Conservation (phyloP, 2,888 invertebrate species). For the Osmoderma eremita region DNA sequence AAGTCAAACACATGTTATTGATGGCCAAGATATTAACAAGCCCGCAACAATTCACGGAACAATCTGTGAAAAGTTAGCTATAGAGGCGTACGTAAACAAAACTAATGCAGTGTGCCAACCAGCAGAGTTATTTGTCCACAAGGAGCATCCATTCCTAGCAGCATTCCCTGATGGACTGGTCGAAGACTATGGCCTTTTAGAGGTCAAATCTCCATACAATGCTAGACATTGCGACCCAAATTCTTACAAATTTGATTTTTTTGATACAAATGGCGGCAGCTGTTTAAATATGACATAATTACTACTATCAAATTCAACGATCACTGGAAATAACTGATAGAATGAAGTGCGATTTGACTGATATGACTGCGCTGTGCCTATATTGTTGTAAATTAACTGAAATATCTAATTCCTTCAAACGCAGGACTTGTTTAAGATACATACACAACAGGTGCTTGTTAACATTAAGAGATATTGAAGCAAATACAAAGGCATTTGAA, state of each 20-base stretch:
- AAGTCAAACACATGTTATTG: no score
- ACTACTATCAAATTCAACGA: conserved; percentile 8
- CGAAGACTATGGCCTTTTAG: conserved; percentile 2
- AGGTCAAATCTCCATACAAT: conserved; percentile 8
- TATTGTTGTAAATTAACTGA: background rate
- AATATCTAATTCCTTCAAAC: background rate
- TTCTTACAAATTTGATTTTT: background rate
- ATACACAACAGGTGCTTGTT: background rate
- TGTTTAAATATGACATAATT: background rate
- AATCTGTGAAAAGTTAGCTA: conserved; percentile 2
- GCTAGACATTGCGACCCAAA: no score
- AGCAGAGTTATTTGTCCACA: background rate
- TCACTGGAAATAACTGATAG: conserved; percentile 10
- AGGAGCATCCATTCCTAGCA: background rate
- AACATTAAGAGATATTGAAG: background rate
- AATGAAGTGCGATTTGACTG: background rate
- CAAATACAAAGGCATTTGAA: background rate
- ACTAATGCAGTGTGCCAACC: background rate
- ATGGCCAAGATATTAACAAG: no score
- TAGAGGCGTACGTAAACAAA: background rate
- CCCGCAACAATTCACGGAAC: no score
- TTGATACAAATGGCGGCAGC: background rate
- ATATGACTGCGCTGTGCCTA: background rate
- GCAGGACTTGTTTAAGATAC: conserved; percentile 1
- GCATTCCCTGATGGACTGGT: no score